Conservation (phyloP, 2,888 invertebrate genomes). For the Erebia palarica region DNA sequence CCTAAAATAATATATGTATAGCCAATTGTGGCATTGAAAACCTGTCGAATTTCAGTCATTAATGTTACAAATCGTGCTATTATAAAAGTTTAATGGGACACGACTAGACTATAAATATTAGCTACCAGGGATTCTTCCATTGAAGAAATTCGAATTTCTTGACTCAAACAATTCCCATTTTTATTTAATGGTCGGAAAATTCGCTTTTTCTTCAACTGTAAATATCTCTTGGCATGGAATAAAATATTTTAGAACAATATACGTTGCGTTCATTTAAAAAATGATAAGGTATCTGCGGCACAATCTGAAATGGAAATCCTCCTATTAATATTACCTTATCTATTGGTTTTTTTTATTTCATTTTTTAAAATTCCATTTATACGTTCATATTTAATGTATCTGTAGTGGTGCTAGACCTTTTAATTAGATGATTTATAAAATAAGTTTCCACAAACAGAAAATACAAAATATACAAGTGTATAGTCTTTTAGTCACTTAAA, state of each 20-base stretch:
- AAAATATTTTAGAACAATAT: constrained; percentile 9
- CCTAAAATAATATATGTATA: too few relatives aligned
- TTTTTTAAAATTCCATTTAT: too few relatives aligned
- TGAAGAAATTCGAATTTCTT: constrained; percentile 7
- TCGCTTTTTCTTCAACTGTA: constrained; percentile 7
- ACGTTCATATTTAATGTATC: too few relatives aligned
- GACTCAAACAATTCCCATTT: constrained; percentile 9
- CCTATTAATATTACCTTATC: background rate
- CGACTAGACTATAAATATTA: constrained; percentile 11
- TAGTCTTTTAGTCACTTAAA: too few relatives aligned
- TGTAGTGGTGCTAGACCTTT: too few relatives aligned
- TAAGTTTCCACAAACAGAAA: too few relatives aligned
- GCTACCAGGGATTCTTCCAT: background rate
- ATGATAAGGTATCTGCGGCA: background rate
- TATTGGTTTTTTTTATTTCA: too few relatives aligned
- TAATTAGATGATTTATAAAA: too few relatives aligned
- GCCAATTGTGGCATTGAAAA: too few relatives aligned
- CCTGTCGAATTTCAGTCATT: background rate
- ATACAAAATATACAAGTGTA: too few relatives aligned
- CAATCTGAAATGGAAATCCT: background rate
- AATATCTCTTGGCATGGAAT: constrained; percentile 14
- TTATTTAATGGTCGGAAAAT: constrained; percentile 5
- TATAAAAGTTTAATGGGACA: background rate
- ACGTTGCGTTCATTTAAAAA: background rate
- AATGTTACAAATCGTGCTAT: constrained; percentile 1